Evolutionary conservation across 2,113 vertebrate species (phyloP).

Genomic region (Scopus umbretta): DNA sequence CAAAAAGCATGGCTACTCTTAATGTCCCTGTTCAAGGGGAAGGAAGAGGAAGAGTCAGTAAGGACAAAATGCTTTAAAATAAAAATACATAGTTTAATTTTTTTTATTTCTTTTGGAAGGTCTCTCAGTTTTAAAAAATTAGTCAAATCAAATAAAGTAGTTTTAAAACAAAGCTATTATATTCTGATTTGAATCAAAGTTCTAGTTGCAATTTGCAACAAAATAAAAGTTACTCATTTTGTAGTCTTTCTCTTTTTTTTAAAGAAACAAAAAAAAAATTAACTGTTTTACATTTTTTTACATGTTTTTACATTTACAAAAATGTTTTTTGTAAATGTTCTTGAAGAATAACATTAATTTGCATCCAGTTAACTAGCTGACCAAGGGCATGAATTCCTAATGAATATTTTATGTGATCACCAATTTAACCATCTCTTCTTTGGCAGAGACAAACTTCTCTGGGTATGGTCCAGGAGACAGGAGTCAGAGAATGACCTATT

Average conservation of each 20-base stretch:
- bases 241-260: neutral
- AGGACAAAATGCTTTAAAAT: neutral
- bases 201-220: neutral
- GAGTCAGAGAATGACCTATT: neutral
- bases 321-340: neutral
- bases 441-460: neutral
- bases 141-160: neutral
- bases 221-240: neutral
- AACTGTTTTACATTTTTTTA: too few relatives aligned
- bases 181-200: neutral
- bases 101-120: neutral
- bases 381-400: neutral
- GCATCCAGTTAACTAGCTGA: neutral
- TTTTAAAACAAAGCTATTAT: neutral
- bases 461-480: neutral
- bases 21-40: neutral
- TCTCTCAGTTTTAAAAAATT: neutral
- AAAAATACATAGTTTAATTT: neutral
- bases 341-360: neutral
- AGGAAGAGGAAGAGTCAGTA: neutral
- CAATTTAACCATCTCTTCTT: neutral
- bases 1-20: neutral
- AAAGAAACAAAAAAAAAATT: neutral
- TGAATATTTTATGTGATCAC: neutral
- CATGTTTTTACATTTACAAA: too few relatives aligned